Base-by-base conservation (phyloP, 2,797 vertebrate species). In the Meda fulgida region DNA sequence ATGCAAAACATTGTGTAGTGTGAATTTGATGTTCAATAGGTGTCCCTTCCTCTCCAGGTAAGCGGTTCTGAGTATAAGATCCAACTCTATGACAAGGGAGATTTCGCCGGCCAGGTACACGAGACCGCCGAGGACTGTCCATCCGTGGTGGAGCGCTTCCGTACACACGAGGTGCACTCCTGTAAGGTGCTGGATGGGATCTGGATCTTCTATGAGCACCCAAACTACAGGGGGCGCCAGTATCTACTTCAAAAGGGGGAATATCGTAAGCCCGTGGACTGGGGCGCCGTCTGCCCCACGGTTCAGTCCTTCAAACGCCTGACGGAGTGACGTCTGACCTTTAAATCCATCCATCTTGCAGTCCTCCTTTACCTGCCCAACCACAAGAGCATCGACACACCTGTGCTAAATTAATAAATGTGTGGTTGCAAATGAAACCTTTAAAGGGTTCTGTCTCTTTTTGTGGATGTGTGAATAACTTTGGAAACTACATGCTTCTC, bases 181-280 rank as follows among this genome's bases (percentile, higher is more conserved):
- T 96, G 95, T 92, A 95, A 95, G 83, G 96, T 97, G 81, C 92
- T 96, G 92, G 96, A 95, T 0, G 96, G 96, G 0, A 94, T 92
- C 90, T 96, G 96, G 96, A 91, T 96, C 88, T 96, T 97, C 93
- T 96, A 96, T 0, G 96, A 97, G 92, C 95, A 96, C 2, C 96
- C 96, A 78, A 95, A 94, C 92, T 97, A 95, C 89, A 94, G 93
- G 0, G 96, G 96, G 75, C 91, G 95, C 79, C 96, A 97, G 92
- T 96, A 96, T 88, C 91, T 95, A 87, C 92, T 97, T 92, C 93
- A 95, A 91, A 95, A 95, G 88, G 96, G 96, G 31, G 95, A 96
- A 69, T 97, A 96, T 60, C 77, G 84, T 75, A 88, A 87, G 31
- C 87, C 87, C 23, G 81, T 83, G 65, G 89, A 88, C 81, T 89